A percentile compares a stretch with the other conserved stretches of the same genome.
Conservation (phyloP, 1,140 invertebrate genomes). For the Drosophila orena region DNA sequence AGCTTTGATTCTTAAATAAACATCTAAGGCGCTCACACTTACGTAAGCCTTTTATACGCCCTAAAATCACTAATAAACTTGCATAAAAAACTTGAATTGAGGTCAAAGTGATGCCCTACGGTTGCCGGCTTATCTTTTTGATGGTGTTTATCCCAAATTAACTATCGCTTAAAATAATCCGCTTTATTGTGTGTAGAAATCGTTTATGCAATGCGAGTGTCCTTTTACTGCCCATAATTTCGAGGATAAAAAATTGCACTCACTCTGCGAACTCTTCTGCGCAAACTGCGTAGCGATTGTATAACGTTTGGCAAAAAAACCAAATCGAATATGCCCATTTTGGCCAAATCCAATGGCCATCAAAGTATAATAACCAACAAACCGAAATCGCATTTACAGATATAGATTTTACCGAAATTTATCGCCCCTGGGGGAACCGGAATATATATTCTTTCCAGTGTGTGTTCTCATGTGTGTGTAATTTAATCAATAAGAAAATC, state of each 20-base stretch:
- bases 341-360: slow-evolving; percentile 41
- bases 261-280: background rate
- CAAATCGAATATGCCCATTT: slow-evolving; percentile 44
- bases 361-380: slow-evolving; percentile 51
- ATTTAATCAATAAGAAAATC: slow-evolving; percentile 78
- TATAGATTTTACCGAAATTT: slow-evolving; percentile 41
- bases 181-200: slow-evolving; percentile 15
- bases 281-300: slow-evolving; percentile 18
- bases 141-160: slow-evolving; percentile 25
- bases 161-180: slow-evolving; percentile 33
- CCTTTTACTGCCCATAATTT: slow-evolving; percentile 21
- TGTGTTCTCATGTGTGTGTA: slow-evolving; percentile 49
- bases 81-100: background rate
- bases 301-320: slow-evolving; percentile 1
- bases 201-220: slow-evolving; percentile 24
- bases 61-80: background rate
- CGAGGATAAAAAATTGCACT: slow-evolving; percentile 33
- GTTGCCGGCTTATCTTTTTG: background rate
- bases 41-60: background rate
- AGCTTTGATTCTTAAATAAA: too few species aligned
- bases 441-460: slow-evolving; percentile 7
- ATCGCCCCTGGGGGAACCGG: slow-evolving; percentile 21
- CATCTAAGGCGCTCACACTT: too few species aligned
- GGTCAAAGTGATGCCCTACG: slow-evolving; percentile 7
- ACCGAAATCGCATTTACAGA: slow-evolving; percentile 48